Evolutionary conservation across 2,113 vertebrate species (phyloP).

Genomic region (Telmatochromis brachygnathus): DNA sequence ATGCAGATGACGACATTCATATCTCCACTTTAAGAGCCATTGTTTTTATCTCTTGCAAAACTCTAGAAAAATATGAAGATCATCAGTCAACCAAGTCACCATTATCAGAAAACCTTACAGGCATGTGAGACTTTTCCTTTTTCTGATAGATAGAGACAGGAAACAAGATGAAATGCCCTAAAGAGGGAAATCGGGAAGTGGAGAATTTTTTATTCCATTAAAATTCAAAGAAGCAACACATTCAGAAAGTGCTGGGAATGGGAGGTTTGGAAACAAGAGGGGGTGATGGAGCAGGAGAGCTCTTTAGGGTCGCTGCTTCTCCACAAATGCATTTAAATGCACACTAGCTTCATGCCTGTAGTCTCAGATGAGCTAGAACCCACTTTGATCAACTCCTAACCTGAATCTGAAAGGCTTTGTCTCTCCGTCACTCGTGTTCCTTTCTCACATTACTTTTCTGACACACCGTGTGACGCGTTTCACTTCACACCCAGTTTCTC

Average conservation of each 20-base stretch:
- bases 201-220: conserved; percentile 13
- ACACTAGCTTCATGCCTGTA: not conserved
- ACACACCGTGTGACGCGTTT: not conserved
- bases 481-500: not conserved
- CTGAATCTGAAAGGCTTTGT: conserved; percentile 13
- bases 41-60: not conserved
- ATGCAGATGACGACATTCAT: not conserved
- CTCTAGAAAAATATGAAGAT: not conserved
- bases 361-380: not conserved
- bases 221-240: conserved; percentile 27
- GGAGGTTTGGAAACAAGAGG: conserved; percentile 2
- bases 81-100: not conserved
- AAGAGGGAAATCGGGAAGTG: not conserved
- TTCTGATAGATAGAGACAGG: not conserved
- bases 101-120: not conserved
- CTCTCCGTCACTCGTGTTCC: not conserved
- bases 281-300: not conserved
- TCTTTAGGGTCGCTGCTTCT: not conserved
- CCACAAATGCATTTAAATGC: conserved; percentile 24
- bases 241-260: conserved; percentile 16
- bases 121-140: not conserved
- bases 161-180: not conserved
- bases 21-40: not conserved
- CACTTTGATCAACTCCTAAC: conserved; percentile 1
- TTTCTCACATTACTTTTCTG: not conserved